A percentile compares a stretch with the other conserved stretches of the same genome.
Evolutionary conservation across 2,797 vertebrate genomes (phyloP).

Genomic region (Threskiornis aethiopicus): DNA sequence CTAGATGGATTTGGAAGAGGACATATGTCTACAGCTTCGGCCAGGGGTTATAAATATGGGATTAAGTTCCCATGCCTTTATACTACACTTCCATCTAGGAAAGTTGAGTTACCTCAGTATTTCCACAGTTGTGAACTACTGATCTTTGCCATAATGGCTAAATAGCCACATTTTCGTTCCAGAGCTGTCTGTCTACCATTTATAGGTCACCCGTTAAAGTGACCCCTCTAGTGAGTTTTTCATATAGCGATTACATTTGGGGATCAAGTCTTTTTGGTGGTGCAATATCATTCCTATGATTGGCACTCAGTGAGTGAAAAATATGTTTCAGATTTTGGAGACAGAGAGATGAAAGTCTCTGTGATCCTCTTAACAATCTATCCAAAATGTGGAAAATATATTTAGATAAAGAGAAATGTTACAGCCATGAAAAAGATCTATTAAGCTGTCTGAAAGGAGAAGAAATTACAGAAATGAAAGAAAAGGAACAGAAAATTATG

Average conservation of each 20-base stretch:
- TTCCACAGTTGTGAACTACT: constrained; percentile 22
- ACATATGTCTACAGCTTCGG: neutral
- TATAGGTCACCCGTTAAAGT: neutral
- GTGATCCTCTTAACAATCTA: neutral
- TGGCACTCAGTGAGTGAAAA: neutral
- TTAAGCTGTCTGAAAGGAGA: neutral
- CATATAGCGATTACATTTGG: neutral
- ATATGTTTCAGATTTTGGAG: neutral
- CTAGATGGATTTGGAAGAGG: constrained; percentile 44
- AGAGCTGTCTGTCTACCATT: neutral
- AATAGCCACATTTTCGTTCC: neutral
- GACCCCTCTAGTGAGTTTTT: neutral
- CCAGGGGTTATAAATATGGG: constrained; percentile 38
- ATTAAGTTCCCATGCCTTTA: constrained; percentile 50
- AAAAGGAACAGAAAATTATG: neutral
- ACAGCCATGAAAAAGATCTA: neutral
- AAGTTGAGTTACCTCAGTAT: constrained; percentile 45
- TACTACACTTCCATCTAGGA: constrained; percentile 37
- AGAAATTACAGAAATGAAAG: neutral
- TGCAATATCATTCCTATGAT: neutral
- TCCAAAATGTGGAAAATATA: neutral
- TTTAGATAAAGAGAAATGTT: neutral
- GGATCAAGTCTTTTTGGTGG: neutral
- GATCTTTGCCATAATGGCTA: constrained; percentile 25
- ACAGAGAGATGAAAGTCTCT: neutral